Conservation (phyloP, 2,113 vertebrate species). For the Diglossa brunneiventris region DNA sequence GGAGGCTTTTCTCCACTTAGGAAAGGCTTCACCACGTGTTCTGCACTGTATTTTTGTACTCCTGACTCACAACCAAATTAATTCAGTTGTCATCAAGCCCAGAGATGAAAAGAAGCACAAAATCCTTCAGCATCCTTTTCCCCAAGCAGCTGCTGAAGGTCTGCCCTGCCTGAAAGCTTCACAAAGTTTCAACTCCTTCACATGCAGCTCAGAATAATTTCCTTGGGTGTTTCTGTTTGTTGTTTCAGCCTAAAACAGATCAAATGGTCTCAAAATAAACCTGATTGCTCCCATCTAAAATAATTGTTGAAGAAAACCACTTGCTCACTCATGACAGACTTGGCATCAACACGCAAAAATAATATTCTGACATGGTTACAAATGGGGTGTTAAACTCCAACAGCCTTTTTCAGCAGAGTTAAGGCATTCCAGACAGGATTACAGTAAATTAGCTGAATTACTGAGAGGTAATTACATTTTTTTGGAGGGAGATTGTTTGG, state of each 20-base stretch:
- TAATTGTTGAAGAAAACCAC: not conserved
- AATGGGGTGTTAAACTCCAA: not conserved
- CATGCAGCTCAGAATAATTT: not conserved
- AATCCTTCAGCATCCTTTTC: not conserved
- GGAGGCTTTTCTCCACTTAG: not conserved
- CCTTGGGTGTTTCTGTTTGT: not conserved
- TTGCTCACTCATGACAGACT: not conserved
- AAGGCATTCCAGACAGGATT: not conserved
- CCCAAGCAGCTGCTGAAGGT: not conserved
- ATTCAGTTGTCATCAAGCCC: not conserved
- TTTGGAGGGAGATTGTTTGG: not conserved
- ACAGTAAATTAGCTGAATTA: not conserved
- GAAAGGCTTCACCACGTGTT: not conserved
- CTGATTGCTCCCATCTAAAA: not conserved
- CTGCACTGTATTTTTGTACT: not conserved
- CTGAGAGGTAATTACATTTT: not conserved
- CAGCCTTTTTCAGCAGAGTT: not conserved
- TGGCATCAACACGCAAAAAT: not conserved
- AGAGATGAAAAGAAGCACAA: fast-evolving
- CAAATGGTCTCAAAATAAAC: slow-evolving; percentile 22
- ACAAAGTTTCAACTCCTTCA: not conserved
- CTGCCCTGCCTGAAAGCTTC: not conserved
- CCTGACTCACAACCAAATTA: not conserved
- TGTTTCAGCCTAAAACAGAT: not conserved
- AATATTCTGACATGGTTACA: not conserved